phyloP scores from a whole-genome alignment of 2,113 vertebrate species.

The Catharus bicknelli region DNA sequence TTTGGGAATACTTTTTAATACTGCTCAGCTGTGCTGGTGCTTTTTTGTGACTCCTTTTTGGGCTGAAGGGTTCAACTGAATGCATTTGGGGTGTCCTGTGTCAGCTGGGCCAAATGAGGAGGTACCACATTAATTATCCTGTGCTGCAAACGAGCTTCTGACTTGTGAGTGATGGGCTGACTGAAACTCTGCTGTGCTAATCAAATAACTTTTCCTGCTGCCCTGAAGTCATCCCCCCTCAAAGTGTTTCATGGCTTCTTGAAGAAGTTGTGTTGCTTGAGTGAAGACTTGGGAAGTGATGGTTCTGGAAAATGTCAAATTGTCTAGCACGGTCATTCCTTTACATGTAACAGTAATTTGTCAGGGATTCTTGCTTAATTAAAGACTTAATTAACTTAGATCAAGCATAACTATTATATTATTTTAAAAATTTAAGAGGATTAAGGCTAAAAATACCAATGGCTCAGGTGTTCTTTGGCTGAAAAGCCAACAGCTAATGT shows the following conservation, averaged over 20 bases:
- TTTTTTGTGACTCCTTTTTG: background rate
- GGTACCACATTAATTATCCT: background rate
- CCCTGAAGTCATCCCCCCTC: fast-evolving
- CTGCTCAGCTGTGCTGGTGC: background rate
- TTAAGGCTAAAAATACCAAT: constrained; percentile 11
- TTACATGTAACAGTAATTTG: background rate
- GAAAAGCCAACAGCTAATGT: background rate
- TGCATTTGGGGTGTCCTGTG: background rate
- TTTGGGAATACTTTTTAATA: background rate
- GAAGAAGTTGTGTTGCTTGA: background rate
- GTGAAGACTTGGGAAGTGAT: background rate
- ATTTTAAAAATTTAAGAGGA: constrained; percentile 12
- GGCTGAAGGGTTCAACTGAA: background rate
- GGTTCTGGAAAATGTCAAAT: background rate
- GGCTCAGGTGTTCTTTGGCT: constrained; percentile 23
- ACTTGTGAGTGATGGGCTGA: background rate
- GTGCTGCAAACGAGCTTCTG: background rate
- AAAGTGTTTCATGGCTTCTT: background rate
- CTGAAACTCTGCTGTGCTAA: background rate
- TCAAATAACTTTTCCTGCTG: background rate
- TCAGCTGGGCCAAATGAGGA: background rate
- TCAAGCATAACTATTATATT: background rate
- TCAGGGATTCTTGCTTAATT: constrained; percentile 45
- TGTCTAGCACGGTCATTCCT: background rate
- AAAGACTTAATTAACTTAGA: constrained; percentile 43